Evolutionary conservation across 2,797 vertebrate species (phyloP).

Genomic region (Sylvilagus floridanus): DNA sequence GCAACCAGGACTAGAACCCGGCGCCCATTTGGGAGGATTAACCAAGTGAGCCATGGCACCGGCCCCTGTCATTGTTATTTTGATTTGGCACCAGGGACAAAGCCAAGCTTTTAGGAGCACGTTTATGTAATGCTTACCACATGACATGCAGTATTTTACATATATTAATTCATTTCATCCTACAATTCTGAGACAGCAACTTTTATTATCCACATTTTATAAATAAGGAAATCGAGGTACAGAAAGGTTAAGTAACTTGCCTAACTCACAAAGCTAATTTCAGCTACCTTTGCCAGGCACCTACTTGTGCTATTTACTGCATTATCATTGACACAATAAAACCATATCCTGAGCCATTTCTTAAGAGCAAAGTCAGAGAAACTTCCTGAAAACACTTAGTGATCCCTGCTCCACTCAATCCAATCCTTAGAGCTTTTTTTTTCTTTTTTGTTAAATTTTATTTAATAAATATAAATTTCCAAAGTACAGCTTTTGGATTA

Average conservation of each 20-base stretch:
- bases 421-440: not conserved
- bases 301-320: not conserved
- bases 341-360: not conserved
- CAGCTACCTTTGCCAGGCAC: not conserved
- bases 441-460: too few relatives aligned
- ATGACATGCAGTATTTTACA: not conserved
- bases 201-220: constrained; percentile 22
- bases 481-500: too few relatives aligned
- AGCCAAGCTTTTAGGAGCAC: too few relatives aligned
- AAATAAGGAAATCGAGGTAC: constrained; percentile 39
- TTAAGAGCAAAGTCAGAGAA: not conserved
- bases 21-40: too few relatives aligned
- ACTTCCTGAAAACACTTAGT: constrained; percentile 19
- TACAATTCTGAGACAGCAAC: not conserved
- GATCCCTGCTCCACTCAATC: not conserved
- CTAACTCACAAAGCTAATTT: constrained; percentile 36
- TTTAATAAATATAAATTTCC: too few relatives aligned
- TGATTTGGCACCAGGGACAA: too few relatives aligned
- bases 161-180: constrained; percentile 38
- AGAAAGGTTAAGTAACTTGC: constrained; percentile 4
- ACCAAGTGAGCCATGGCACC: too few relatives aligned
- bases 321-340: constrained; percentile 20
- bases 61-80: too few relatives aligned
- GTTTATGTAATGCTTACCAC: constrained; percentile 12
- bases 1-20: too few relatives aligned